phyloP scores from a whole-genome alignment of 2,113 vertebrate species.

The Poeciliopsis occidentalis region DNA sequence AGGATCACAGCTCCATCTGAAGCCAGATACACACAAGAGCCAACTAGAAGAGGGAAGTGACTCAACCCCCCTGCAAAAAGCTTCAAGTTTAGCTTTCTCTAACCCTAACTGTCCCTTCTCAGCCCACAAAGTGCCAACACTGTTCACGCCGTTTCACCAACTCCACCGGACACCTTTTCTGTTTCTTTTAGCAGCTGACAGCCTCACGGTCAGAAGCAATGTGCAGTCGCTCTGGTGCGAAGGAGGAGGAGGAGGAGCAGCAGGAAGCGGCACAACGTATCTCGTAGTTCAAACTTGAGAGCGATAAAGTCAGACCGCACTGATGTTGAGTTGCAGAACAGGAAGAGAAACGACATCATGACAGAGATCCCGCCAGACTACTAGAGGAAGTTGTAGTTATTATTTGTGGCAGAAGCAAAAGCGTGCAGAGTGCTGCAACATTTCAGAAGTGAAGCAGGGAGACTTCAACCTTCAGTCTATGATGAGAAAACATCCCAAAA shows the following conservation, averaged over 20 bases:
- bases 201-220: not conserved
- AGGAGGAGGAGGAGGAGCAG: slow-evolving; percentile 37
- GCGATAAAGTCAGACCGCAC: slow-evolving; percentile 18
- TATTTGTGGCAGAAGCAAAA: slow-evolving; percentile 8
- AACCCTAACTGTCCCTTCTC: slow-evolving; percentile 28
- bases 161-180: slow-evolving; percentile 17
- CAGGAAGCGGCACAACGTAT: slow-evolving; percentile 37
- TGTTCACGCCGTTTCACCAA: not conserved
- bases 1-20: slow-evolving; percentile 56
- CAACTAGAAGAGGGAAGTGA: slow-evolving; percentile 56
- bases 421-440: not conserved
- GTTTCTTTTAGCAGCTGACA: not conserved
- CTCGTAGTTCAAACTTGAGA: slow-evolving; percentile 38
- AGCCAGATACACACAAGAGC: slow-evolving; percentile 32
- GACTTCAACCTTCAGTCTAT: too few relatives aligned
- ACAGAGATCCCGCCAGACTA: slow-evolving; percentile 40
- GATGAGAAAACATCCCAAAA: not conserved
- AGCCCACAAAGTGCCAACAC: slow-evolving; percentile 23
- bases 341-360: slow-evolving; percentile 51
- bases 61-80: slow-evolving; percentile 45
- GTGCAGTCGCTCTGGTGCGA: not conserved
- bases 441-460: not conserved
- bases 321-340: slow-evolving; percentile 61
- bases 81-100: slow-evolving; percentile 42
- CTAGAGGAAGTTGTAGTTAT: slow-evolving; percentile 51